A percentile compares a stretch with the other conserved stretches of the same genome.
Evolutionary conservation across 2,797 vertebrate genomes (phyloP).

Genomic region (Schizopygopsis pylzovi): DNA sequence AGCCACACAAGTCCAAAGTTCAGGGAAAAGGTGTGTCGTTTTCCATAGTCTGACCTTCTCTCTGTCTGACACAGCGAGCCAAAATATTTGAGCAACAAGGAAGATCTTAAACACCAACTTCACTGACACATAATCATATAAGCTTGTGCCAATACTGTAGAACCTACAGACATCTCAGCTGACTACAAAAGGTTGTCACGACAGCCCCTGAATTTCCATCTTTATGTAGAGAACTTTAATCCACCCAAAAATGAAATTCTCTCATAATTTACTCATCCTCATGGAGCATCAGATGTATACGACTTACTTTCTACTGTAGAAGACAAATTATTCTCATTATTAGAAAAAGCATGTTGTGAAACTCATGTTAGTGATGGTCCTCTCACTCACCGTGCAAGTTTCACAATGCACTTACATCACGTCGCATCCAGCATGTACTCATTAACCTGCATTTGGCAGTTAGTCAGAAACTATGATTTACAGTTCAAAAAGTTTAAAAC

Average conservation of each 20-base stretch:
- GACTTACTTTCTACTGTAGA: not conserved
- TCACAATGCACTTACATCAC: not conserved
- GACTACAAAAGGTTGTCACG: not conserved
- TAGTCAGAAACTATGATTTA: not conserved
- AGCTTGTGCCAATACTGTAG: not conserved
- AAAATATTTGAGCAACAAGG: not conserved
- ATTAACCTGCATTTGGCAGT: too few relatives aligned
- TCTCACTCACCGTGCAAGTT: not conserved
- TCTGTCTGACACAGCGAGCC: not conserved
- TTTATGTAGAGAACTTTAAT: not conserved
- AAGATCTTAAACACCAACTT: not conserved
- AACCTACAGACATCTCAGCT: not conserved
- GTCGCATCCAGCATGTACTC: too few relatives aligned
- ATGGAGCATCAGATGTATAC: not conserved
- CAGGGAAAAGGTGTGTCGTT: conserved; percentile 20
- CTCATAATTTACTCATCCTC: not conserved
- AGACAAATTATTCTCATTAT: not conserved
- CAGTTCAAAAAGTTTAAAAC: not conserved
- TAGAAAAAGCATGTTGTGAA: not conserved
- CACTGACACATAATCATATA: not conserved
- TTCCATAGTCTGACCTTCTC: conserved; percentile 31
- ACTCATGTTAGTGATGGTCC: not conserved
- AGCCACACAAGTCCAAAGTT: conserved; percentile 20
- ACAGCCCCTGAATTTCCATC: not conserved
- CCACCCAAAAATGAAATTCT: not conserved